These are phyloP conservation scores for Dicentrarchus labrax DNA, from an alignment of 2,113 vertebrate genomes.

Conservation along the genomic window DNA sequence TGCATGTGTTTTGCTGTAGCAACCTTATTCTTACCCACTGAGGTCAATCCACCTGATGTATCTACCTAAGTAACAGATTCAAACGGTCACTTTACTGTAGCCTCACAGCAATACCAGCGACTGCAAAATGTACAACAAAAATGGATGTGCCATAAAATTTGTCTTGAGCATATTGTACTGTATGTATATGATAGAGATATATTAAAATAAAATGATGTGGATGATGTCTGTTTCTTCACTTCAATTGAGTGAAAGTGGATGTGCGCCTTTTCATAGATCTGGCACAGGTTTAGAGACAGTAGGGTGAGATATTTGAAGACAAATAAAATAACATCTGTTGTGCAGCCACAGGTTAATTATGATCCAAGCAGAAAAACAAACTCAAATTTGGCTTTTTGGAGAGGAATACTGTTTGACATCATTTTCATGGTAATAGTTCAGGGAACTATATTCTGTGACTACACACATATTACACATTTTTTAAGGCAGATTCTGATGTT, in stretches of 20 bases:
- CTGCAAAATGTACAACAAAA: conserved; percentile 80
- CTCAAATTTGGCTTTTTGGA: not conserved
- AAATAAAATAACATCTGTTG: too few species aligned
- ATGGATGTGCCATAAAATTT: conserved; percentile 82
- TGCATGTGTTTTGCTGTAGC: conserved; percentile 83
- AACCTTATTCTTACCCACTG: conserved; percentile 61
- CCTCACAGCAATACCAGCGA: conserved; percentile 82
- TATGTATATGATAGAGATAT: conserved; percentile 84
- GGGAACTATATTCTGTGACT: too few species aligned
- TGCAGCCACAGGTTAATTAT: not conserved
- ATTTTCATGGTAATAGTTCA: too few species aligned
- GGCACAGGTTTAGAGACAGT: not conserved
- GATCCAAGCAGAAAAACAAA: not conserved
- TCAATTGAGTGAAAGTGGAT: not conserved
- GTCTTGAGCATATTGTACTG: conserved; percentile 83
- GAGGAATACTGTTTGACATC: too few species aligned
- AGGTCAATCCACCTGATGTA: conserved; percentile 68
- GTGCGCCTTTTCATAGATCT: not conserved
- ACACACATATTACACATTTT: too few species aligned
- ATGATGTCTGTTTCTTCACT: conserved; percentile 29
- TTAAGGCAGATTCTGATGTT: not conserved
- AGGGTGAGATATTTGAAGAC: not conserved
- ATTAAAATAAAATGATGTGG: conserved; percentile 78
- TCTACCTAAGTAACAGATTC: conserved; percentile 64
- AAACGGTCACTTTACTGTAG: conserved; percentile 78